phyloP scores from a whole-genome alignment of 2,888 invertebrate species.

The Parnassius glacialis region DNA sequence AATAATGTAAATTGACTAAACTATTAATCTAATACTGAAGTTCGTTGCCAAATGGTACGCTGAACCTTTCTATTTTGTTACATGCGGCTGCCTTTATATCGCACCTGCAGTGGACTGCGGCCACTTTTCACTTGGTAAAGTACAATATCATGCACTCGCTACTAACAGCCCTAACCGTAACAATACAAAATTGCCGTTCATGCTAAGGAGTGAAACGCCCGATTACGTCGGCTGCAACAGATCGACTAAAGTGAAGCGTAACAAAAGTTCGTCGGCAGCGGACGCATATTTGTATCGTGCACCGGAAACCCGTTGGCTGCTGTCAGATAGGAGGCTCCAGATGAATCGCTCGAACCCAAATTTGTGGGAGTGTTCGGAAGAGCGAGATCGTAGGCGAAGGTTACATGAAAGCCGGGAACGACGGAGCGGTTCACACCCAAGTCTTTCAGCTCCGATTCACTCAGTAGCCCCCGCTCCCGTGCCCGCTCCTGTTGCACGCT shows the following conservation, averaged over 20 bases:
- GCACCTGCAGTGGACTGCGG: conserved; percentile 84
- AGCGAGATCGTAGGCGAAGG: conserved; percentile 45
- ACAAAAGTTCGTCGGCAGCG: conserved; percentile 76
- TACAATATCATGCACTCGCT: conserved; percentile 84
- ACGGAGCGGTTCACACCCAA: conserved; percentile 69
- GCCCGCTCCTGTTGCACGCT: conserved; percentile 47
- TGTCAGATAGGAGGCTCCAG: conserved; percentile 65
- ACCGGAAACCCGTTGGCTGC: conserved; percentile 62
- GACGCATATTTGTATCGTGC: conserved; percentile 61
- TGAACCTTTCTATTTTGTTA: conserved; percentile 79
- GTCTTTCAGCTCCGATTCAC: conserved; percentile 47
- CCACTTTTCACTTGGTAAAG: conserved; percentile 84
- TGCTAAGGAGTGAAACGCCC: conserved; percentile 62
- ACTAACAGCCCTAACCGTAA: conserved; percentile 75
- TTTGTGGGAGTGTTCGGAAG: conserved; percentile 64
- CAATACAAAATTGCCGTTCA: conserved; percentile 63
- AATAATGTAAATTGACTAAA: conserved; percentile 20
- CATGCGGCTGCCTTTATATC: conserved; percentile 81
- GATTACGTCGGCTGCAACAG: conserved; percentile 57
- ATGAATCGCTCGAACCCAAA: conserved; percentile 75
- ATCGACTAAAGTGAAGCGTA: conserved; percentile 68
- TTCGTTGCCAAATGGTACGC: conserved; percentile 38
- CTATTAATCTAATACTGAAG: conserved; percentile 7
- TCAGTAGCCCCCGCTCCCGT: conserved; percentile 32
- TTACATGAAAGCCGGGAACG: conserved; percentile 50